Evolutionary conservation across 2,888 invertebrate genomes (phyloP), one percentile per base, ranked within the genome.

Genomic region (Miltochrista miniata): DNA sequence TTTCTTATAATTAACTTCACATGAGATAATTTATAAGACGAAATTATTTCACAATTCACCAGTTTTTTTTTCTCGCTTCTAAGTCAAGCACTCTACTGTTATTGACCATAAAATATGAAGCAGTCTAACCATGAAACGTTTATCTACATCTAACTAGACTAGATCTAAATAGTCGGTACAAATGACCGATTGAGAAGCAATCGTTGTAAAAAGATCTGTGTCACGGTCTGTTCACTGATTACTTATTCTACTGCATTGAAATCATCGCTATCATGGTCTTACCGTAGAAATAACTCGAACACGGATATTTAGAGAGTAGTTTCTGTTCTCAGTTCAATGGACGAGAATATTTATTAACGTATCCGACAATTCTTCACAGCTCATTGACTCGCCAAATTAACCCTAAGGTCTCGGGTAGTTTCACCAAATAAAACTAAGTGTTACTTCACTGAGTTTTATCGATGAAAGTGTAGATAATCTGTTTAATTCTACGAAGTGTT

Each of bases 181-280:
- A 24, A 73, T 74, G 70, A 76, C 59, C 61, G 64, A 72, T 74
- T 76, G 73, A 61, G 64, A 65, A 66, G 61, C 67, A 68, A 72
- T 67, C 66, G 55, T 68, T 67, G 68, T 70, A 70, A 80, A 79
- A 73, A 83, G 73, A 85, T 79, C 67, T 72, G 77, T 87, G 87
- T 87, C 85, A 88, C 73, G 86, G 87, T 75, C 85, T 72, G 72
- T 48, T 58, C 70, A 72, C 77, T 83, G 82, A 80, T 77, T 77
- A 64, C 64, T 24, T 63, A 52, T 47, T 64, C 62, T 55, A 67
- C 51, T 64, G 53, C 76, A 73, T 69, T 68, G 65, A 68, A 72
- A 74, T 62, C 67, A 58, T 68, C 62, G 59, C 67, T 68, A 61
- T 62, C 57, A 57, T 58, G 59, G 48, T 55, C 65, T 56, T 68